Evolutionary conservation across 2,113 vertebrate species (phyloP).

Genomic region (Dicaeum eximium): DNA sequence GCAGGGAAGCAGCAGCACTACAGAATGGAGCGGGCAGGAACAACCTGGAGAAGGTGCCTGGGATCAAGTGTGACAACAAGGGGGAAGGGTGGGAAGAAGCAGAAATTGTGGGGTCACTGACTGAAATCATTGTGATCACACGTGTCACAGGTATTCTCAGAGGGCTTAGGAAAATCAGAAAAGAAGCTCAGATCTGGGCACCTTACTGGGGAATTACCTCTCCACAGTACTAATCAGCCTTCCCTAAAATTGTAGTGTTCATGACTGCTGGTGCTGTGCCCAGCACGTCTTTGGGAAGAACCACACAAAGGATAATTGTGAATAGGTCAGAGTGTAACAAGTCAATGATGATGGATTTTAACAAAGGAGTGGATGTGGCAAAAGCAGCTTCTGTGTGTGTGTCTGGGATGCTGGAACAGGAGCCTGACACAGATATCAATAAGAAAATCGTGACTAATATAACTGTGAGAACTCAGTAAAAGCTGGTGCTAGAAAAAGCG

Average conservation of each 20-base stretch:
- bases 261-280: neutral
- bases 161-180: neutral
- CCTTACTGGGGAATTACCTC: neutral
- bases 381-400: neutral
- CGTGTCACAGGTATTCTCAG: rapidly evolving
- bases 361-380: neutral
- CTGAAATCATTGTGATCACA: neutral
- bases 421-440: neutral
- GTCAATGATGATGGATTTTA: neutral
- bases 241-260: neutral
- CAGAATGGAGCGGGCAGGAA: neutral
- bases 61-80: neutral
- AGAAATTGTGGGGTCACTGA: neutral
- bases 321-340: neutral
- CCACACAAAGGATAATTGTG: neutral
- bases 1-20: neutral
- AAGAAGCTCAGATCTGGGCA: neutral
- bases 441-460: neutral
- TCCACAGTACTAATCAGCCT: neutral
- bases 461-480: neutral
- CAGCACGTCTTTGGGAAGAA: neutral
- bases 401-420: neutral
- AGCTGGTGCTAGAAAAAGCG: neutral
- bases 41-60: neutral
- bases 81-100: neutral